Percentiles rank a stretch among this genome's conserved stretches.
phyloP scores from a whole-genome alignment of 2,797 vertebrate genomes.

The Gobionotothen gibberifrons region DNA sequence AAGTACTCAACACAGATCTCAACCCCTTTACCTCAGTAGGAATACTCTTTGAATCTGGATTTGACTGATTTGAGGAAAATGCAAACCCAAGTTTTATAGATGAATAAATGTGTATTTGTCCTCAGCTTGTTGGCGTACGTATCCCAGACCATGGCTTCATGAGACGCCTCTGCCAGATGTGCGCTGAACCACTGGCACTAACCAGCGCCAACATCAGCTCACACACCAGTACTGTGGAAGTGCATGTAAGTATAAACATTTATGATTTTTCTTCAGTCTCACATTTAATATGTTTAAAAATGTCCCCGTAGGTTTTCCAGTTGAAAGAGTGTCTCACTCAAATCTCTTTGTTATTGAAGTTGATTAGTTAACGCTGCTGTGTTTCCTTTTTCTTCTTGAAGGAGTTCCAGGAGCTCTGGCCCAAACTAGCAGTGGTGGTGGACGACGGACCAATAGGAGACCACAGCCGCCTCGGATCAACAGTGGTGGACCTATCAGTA shows the following conservation, averaged over 20 bases:
- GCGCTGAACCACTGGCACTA: conserved; percentile 90
- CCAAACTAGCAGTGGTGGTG: conserved; percentile 89
- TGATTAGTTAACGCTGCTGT: neutral
- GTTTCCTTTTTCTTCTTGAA: conserved; percentile 50
- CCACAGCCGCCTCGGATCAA: conserved; percentile 92
- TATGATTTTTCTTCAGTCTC: no score
- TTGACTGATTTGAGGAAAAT: neutral
- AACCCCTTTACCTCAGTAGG: conserved; percentile 94
- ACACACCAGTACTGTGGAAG: conserved; percentile 88
- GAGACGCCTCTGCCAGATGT: conserved; percentile 88
- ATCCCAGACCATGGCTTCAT: conserved; percentile 92
- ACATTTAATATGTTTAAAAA: no score
- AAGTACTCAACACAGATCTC: conserved; percentile 88
- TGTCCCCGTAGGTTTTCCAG: no score
- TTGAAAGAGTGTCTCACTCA: neutral
- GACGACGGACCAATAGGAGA: conserved; percentile 92
- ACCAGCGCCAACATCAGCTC: conserved; percentile 95
- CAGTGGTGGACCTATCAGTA: conserved; percentile 92
- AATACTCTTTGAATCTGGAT: neutral
- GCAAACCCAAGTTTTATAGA: neutral
- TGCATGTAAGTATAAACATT: conserved; percentile 82
- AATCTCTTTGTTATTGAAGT: neutral
- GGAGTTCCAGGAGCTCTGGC: conserved; percentile 97
- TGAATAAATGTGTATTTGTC: neutral
- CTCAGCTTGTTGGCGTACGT: conserved; percentile 93